phyloP scores from a whole-genome alignment of 2,797 vertebrate species.

The Gastrophryne carolinensis region DNA sequence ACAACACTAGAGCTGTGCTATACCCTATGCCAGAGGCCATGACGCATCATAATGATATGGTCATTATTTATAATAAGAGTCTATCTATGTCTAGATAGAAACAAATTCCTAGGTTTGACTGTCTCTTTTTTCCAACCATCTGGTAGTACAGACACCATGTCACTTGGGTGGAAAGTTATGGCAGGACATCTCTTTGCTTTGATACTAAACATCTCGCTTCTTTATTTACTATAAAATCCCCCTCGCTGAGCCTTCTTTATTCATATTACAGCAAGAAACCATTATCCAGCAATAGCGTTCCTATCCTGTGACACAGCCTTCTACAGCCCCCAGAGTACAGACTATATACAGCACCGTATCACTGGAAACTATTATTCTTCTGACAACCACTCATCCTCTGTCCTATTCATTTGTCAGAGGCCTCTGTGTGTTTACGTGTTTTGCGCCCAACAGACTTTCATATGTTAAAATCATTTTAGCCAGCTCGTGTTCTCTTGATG shows the following conservation, averaged over 20 bases:
- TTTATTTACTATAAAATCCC: constrained; percentile 66
- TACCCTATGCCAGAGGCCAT: constrained; percentile 9
- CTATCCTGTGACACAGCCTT: constrained; percentile 61
- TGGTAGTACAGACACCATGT: constrained; percentile 48
- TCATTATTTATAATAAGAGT: constrained; percentile 4
- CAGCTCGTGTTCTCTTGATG: not conserved
- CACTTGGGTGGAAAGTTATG: constrained; percentile 53
- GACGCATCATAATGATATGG: constrained; percentile 27
- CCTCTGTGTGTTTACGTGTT: not conserved
- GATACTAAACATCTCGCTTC: constrained; percentile 58
- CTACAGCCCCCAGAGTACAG: constrained; percentile 32
- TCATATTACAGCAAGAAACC: constrained; percentile 60
- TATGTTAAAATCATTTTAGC: not conserved
- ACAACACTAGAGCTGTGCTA: not conserved
- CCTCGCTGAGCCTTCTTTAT: constrained; percentile 41
- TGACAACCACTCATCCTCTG: not conserved
- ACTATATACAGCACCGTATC: constrained; percentile 15
- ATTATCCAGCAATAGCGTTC: constrained; percentile 61
- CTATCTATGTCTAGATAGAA: constrained; percentile 5
- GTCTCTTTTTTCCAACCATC: constrained; percentile 14
- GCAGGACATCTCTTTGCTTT: constrained; percentile 57
- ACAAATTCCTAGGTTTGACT: not conserved
- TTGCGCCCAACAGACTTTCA: not conserved
- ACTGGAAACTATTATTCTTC: constrained; percentile 23
- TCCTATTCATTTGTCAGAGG: not conserved